A percentile compares a stretch with the other conserved stretches of the same genome.
Conservation (phyloP, 2,113 vertebrate genomes). For the Pterocles burchelli region DNA sequence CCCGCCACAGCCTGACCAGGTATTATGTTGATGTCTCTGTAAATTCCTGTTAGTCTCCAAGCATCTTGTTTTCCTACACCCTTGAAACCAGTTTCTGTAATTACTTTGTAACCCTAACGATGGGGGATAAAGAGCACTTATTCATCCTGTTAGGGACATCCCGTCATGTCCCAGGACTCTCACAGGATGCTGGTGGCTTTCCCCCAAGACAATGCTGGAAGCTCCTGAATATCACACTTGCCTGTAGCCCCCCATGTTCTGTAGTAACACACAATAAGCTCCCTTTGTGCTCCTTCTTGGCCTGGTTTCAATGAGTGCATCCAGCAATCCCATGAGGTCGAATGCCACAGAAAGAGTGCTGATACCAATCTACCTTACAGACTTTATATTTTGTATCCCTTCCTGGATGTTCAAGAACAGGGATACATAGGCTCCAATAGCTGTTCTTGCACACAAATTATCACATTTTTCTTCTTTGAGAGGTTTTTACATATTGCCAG, state of each 20-base stretch:
- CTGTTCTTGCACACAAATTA: not conserved
- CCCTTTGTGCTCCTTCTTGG: not conserved
- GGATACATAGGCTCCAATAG: not conserved
- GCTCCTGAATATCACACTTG: not conserved
- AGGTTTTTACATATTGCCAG: not conserved
- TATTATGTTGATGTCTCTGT: not conserved
- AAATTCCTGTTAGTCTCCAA: not conserved
- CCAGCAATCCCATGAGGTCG: accelerated
- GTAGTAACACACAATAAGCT: not conserved
- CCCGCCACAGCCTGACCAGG: not conserved
- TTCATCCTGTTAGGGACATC: not conserved
- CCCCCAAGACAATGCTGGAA: not conserved
- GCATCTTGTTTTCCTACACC: not conserved
- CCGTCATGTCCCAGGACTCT: not conserved
- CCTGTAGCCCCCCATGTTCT: not conserved
- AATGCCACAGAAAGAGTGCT: not conserved
- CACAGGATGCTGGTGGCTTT: not conserved
- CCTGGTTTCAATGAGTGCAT: not conserved
- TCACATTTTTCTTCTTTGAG: not conserved
- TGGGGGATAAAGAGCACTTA: not conserved
- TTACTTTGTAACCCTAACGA: not conserved
- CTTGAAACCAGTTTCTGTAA: not conserved
- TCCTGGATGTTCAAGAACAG: not conserved
- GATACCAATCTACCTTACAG: not conserved
- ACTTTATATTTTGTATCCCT: not conserved